Conservation (phyloP, 2,888 invertebrate genomes). For the Brassicogethes aeneus region DNA sequence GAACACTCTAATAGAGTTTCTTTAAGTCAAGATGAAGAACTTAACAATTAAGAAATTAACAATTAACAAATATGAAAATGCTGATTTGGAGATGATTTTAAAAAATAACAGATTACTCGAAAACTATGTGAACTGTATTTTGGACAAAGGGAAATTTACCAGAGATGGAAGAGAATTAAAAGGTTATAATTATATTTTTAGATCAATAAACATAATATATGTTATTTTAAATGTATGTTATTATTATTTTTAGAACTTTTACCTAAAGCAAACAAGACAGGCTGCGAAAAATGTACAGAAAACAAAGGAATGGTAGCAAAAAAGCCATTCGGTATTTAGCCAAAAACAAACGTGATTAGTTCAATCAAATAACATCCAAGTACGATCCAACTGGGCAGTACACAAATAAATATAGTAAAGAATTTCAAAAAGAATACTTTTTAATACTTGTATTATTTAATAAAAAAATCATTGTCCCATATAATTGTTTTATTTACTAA, state of each 20-base stretch:
- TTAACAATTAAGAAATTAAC: too few species aligned
- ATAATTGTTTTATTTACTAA: too few species aligned
- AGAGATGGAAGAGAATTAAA: constrained; percentile 48
- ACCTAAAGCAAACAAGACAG: neutral
- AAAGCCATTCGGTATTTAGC: constrained; percentile 55
- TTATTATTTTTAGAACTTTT: neutral
- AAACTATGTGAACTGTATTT: constrained; percentile 53
- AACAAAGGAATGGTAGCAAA: constrained; percentile 51
- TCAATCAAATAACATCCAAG: constrained; percentile 52
- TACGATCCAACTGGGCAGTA: constrained; percentile 59
- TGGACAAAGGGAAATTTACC: constrained; percentile 51
- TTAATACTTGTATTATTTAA: too few species aligned
- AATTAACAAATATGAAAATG: too few species aligned
- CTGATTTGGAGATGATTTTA: too few species aligned
- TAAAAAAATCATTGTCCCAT: too few species aligned
- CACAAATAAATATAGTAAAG: constrained; percentile 51
- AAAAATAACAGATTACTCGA: constrained; percentile 50
- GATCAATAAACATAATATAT: too few species aligned
- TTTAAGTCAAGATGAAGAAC: too few species aligned
- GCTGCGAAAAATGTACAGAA: constrained; percentile 24
- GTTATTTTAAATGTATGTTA: too few species aligned
- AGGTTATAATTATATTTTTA: too few species aligned
- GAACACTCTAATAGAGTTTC: too few species aligned
- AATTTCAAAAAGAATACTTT: constrained; percentile 40
- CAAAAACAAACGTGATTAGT: constrained; percentile 51